Base-by-base conservation (phyloP, 2,888 invertebrate species). In the Pyralis farinalis region DNA sequence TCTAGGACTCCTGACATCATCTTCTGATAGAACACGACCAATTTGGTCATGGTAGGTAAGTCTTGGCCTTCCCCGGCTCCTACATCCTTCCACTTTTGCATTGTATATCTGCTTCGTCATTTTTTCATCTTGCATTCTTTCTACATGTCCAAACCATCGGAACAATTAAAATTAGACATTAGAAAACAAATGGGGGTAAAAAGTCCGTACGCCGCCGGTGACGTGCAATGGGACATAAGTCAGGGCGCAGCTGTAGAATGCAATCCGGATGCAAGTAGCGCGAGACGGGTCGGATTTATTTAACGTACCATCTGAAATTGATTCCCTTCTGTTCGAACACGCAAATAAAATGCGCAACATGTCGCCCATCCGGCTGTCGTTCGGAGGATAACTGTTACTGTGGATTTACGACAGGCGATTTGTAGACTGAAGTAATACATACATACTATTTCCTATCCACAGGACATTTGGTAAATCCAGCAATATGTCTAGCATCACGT, bases 191-290 rank as follows among this genome's bases (percentile, higher is more conserved):
- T 44, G 35, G 35, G 39, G 43, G 47, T 43, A 45, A 49, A 44
- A 45, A 42, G 40, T 41, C 41, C 34, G 44, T 40, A n/a, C n/a
- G n/a, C n/a, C 37, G 47, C 55, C 44, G 35, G 47, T 44, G 48
- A 55, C 43, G 51, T 51, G 56, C 50, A 55, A 48, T 40, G 49
- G 44, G 42, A 61, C 58, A 63, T 63, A 63, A 66, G 57, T 73
- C 58, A 70, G 58, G 55, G 54, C 55, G 55, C 67, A 61, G 63
- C 58, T 70, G 67, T 64, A 58, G 63, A 70, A 63, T 66, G 66
- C 68, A 71, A 66, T 70, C 60, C 58, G 63, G 61, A 56, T 53
- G 59, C 58, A 51, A 55, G 51, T 55, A 53, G 55, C 54, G 51
- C 53, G 57, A 58, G 60, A 62, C 61, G 60, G 53, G 54, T 43